Evolutionary conservation across 30 jellyfish, hydroid and myxozoan species (phyloP).

Genomic region (Haliclystus octoradiatus): DNA sequence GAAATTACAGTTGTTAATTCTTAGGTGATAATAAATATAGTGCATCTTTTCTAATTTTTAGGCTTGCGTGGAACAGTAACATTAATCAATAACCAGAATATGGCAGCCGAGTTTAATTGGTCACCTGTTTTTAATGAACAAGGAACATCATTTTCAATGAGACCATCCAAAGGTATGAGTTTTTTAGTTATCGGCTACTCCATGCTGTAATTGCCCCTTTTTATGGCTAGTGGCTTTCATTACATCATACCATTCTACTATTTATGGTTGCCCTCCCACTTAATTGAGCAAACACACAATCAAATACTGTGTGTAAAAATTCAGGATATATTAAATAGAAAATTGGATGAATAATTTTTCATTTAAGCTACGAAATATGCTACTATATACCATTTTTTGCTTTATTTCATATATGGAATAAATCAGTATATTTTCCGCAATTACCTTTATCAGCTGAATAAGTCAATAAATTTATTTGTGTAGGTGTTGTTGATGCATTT

Average conservation of each 20-base stretch:
- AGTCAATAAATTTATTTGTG: too few species aligned
- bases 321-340: neutral
- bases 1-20: too few species aligned
- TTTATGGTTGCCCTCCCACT: too few species aligned
- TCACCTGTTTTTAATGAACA: conserved; percentile 63
- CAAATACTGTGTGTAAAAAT: neutral
- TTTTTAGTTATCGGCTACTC: too few species aligned
- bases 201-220: too few species aligned
- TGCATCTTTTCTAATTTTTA: neutral
- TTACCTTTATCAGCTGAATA: too few species aligned
- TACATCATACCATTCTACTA: too few species aligned
- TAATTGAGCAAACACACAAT: neutral
- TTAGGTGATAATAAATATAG: too few species aligned
- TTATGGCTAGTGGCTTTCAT: too few species aligned
- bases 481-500: conserved; percentile 69
- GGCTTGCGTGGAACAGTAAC: conserved; percentile 71
- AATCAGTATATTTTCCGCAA: too few species aligned
- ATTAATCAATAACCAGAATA: conserved; percentile 46
- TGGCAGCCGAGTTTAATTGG: conserved; percentile 79
- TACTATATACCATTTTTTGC: neutral
- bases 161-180: conserved; percentile 91
- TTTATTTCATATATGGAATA: neutral
- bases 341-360: neutral
- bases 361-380: too few species aligned
- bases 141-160: conserved; percentile 80